Percentiles rank a stretch among this genome's conserved stretches.
Conservation (phyloP, 2,888 invertebrate genomes). For the Aethes cnicana region DNA sequence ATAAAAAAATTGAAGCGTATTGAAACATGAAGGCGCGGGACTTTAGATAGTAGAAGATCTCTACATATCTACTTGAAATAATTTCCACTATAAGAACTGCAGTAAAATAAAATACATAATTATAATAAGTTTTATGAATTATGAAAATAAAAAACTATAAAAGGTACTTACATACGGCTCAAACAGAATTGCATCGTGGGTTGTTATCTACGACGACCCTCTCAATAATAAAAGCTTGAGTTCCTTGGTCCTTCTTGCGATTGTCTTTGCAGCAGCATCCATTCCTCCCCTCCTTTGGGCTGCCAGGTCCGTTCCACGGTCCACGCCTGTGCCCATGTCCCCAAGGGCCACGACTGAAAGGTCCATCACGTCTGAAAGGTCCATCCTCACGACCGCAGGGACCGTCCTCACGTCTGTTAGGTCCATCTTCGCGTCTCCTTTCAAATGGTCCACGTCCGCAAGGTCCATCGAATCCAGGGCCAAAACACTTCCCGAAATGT, state of each 20-base stretch:
- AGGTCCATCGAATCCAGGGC: constrained; percentile 1
- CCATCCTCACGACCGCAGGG: background rate
- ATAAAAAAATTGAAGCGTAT: too few relatives aligned
- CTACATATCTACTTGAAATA: too few relatives aligned
- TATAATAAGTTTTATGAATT: too few relatives aligned
- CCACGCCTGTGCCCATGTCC: constrained; percentile 11
- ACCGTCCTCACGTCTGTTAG: constrained; percentile 2
- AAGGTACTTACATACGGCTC: constrained; percentile 13
- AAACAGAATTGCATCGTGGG: constrained; percentile 23
- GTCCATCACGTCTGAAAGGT: background rate
- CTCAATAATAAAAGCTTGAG: constrained; percentile 17
- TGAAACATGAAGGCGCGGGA: too few relatives aligned
- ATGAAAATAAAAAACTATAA: background rate
- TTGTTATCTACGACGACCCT: constrained; percentile 10
- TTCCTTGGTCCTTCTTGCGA: constrained; percentile 14
- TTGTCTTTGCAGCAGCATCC: constrained; percentile 10
- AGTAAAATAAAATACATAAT: too few relatives aligned
- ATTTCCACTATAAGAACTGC: too few relatives aligned
- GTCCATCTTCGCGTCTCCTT: background rate
- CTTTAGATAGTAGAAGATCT: too few relatives aligned
- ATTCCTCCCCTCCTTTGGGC: constrained; percentile 2
- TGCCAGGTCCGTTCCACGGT: background rate
- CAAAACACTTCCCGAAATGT: background rate
- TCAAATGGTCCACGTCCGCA: background rate
- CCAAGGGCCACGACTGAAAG: background rate